Evolutionary conservation across 2,113 vertebrate species (phyloP), one percentile per base, ranked within the genome.

Genomic region (Zonotrichia leucophrys): DNA sequence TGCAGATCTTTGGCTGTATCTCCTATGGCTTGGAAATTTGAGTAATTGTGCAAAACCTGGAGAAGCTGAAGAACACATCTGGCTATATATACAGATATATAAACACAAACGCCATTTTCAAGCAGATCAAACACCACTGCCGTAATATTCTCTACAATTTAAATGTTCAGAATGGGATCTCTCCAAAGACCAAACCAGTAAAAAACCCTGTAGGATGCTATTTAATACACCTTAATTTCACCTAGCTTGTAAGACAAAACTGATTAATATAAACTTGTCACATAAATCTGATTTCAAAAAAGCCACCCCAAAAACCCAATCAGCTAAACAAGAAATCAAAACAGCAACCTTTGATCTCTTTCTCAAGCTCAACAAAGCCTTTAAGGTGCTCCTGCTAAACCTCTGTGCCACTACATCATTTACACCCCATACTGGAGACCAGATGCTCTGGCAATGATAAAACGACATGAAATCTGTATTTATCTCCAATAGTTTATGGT

Each of bases 191-290:
- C 37, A 37, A 37, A 37, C 37, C 37, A 37, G 37, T 37, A 37
- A 37, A 55, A 67, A n/a, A 14, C 2, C 4, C 4, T 0, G 0
- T 0, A 55, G 15, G n/a, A 44, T 23, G n/a, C 22, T 77, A 39
- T 72, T 86, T 68, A 70, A 49, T 9, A 10, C 1, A 60, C 9
- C 21, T 58, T 30, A 9, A 52, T 44, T 49, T 68, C 27, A 79
- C 19, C 53, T 9, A 17, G 9, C 41, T 39, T 47, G 8, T 50
- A 56, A 42, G 24, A 74, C 8, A 60, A 58, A 25, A 10, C 3
- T 4, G 0, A 49, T 50, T 49, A 53, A 79, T 12, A 49, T 0
- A 41, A 63, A 67, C 2, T 9, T 14, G 7, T 47, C 63, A 66
- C 16, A 49, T 8, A 53, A 80, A 75, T 11, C 35, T 50, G 23